phyloP scores from a whole-genome alignment of 2,797 vertebrate genomes.

The Limosa lapponica region DNA sequence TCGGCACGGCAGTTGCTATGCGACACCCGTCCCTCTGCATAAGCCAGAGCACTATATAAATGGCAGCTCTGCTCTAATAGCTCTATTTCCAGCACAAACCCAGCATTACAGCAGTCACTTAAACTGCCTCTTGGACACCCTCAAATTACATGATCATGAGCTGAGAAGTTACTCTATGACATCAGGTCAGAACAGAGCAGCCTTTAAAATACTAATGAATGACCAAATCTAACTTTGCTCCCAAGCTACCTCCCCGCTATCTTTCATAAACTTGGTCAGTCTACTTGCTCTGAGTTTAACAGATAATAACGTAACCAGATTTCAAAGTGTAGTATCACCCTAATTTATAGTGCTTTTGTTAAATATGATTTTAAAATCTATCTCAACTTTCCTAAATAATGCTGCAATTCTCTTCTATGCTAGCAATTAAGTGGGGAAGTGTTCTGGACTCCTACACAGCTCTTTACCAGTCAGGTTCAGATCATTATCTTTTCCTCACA shows the following conservation, averaged over 20 bases:
- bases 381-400: not conserved
- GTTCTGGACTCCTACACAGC: not conserved
- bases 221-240: not conserved
- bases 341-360: not conserved
- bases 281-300: not conserved
- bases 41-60: slow-evolving; percentile 14
- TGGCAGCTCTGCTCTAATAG: slow-evolving; percentile 22
- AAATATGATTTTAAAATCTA: not conserved
- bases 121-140: slow-evolving; percentile 20
- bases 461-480: not conserved
- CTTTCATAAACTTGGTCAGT: not conserved
- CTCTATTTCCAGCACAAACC: slow-evolving; percentile 23
- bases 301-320: not conserved
- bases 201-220: not conserved
- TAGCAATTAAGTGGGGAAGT: not conserved
- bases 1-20: slow-evolving; percentile 66
- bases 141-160: slow-evolving; percentile 3
- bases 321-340: not conserved
- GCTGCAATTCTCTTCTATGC: not conserved
- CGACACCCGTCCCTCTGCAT: slow-evolving; percentile 17
- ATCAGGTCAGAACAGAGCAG: not conserved
- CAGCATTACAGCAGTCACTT: slow-evolving; percentile 27
- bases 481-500: not conserved
- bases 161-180: not conserved
- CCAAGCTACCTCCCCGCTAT: not conserved